These are phyloP conservation scores for Poeciliopsis turrubarensis DNA, from an alignment of 2,113 vertebrate genomes.

Conservation along the genomic window DNA sequence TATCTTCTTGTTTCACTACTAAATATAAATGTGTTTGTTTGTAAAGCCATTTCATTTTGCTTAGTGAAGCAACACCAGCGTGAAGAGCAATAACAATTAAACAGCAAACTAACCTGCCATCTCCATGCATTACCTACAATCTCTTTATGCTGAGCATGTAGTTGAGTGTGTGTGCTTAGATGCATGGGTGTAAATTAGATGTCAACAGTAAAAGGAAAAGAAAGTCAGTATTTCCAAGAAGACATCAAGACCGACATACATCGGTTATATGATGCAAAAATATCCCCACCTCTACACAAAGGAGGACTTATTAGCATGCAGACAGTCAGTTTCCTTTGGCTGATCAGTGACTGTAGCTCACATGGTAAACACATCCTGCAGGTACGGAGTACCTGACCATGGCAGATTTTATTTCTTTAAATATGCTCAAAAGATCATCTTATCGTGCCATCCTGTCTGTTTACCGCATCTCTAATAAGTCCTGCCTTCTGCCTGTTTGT, in stretches of 20 bases:
- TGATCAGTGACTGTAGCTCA: slow-evolving; percentile 29
- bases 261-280: slow-evolving; percentile 38
- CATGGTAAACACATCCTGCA: slow-evolving; percentile 54
- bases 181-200: not conserved
- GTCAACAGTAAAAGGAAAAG: slow-evolving; percentile 23
- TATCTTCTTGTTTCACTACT: too few species aligned
- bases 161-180: not conserved
- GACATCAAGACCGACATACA: slow-evolving; percentile 2
- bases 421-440: slow-evolving; percentile 51
- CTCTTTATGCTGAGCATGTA: slow-evolving; percentile 80
- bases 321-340: slow-evolving; percentile 7
- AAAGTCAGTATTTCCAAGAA: not conserved
- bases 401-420: slow-evolving; percentile 50
- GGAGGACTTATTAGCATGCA: slow-evolving; percentile 35
- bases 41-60: slow-evolving; percentile 83
- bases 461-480: slow-evolving; percentile 36
- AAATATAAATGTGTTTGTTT: slow-evolving; percentile 38
- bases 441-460: slow-evolving; percentile 24
- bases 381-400: slow-evolving; percentile 40
- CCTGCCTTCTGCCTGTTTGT: slow-evolving; percentile 36
- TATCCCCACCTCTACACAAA: slow-evolving; percentile 27
- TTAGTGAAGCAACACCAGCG: slow-evolving; percentile 93
- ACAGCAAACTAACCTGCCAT: slow-evolving; percentile 96
- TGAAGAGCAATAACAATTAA: slow-evolving; percentile 98
- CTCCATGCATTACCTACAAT: slow-evolving; percentile 90